These are phyloP conservation scores for Norana najaformis DNA, from an alignment of 2,888 invertebrate genomes.

Conservation along the genomic window DNA sequence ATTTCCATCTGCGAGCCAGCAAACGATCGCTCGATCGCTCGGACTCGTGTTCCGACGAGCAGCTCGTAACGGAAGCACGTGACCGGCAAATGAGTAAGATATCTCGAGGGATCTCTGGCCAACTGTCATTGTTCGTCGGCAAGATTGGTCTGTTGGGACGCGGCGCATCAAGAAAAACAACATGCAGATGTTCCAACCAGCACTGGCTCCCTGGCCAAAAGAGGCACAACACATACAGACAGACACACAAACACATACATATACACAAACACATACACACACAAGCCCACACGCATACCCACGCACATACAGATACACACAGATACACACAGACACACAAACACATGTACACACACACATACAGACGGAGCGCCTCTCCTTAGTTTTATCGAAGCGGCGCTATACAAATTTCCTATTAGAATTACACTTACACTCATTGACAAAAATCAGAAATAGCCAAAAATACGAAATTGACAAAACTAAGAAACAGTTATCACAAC, in stretches of 20 bases:
- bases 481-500: no score
- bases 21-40: background rate
- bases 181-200: background rate
- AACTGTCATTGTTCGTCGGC: background rate
- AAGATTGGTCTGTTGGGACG: background rate
- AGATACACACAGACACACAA: background rate
- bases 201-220: background rate
- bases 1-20: background rate
- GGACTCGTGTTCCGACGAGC: background rate
- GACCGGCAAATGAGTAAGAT: background rate
- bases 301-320: background rate
- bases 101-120: background rate
- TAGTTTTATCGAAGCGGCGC: no score
- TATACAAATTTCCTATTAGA: no score
- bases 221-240: background rate
- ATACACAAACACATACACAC: slow-evolving; percentile 19
- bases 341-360: background rate
- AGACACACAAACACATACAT: slow-evolving; percentile 1
- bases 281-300: slow-evolving; percentile 23
- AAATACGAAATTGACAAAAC: no score
- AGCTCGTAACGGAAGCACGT: slow-evolving; percentile 13
- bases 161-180: background rate
- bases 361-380: background rate
- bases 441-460: no score
- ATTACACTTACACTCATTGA: no score